A percentile compares a stretch with the other conserved stretches of the same genome.
Conservation (phyloP, 2,888 invertebrate species). For the Chrysina gloriosa region DNA sequence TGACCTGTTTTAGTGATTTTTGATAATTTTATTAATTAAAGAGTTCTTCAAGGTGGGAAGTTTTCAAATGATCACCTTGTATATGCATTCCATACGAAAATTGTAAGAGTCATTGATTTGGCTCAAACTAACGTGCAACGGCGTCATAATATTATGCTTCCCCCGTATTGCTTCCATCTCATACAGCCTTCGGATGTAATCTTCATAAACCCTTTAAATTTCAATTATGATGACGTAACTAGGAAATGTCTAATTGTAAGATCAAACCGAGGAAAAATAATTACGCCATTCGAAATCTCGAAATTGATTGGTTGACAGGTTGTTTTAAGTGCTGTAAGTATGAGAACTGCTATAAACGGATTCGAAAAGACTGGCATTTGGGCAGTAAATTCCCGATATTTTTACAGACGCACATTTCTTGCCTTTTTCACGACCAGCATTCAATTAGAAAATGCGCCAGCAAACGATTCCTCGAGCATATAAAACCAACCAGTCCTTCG, state of each 20-base stretch:
- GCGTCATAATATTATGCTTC: background rate
- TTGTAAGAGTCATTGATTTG: background rate
- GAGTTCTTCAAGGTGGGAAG: too few relatives aligned
- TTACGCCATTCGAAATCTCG: background rate
- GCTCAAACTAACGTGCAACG: background rate
- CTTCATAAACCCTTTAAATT: background rate
- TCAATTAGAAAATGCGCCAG: too few relatives aligned
- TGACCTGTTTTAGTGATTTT: too few relatives aligned
- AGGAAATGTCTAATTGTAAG: too few relatives aligned
- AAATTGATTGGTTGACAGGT: background rate
- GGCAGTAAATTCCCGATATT: background rate
- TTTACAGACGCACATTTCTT: too few relatives aligned
- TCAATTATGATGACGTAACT: background rate
- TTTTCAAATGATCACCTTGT: too few relatives aligned
- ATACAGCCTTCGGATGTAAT: background rate
- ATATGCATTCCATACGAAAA: background rate
- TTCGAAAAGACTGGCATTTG: background rate
- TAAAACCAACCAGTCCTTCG: too few relatives aligned
- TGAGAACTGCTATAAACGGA: background rate
- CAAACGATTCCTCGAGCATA: background rate
- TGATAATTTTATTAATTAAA: too few relatives aligned
- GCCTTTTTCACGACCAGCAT: too few relatives aligned
- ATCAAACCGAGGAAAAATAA: background rate
- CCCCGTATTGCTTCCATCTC: background rate
- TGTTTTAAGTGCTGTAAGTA: background rate